Conservation (phyloP, 2,113 vertebrate species). For the Progne subis region DNA sequence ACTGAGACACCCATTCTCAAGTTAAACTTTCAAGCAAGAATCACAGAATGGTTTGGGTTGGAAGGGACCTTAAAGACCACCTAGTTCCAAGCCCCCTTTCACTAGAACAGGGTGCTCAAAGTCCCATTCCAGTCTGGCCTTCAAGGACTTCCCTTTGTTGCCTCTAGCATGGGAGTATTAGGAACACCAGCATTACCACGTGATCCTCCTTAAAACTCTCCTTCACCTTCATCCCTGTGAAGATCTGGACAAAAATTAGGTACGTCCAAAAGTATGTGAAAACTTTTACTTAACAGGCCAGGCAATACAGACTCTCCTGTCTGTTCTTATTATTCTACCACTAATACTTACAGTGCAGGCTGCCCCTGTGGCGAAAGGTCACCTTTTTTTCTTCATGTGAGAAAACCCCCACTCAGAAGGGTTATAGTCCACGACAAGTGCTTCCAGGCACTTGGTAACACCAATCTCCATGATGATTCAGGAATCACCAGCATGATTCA, state of each 20-base stretch:
- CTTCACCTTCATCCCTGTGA: not conserved
- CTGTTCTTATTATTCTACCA: not conserved
- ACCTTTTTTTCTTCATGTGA: fast-evolving
- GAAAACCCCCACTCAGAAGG: not conserved
- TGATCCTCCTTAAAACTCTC: not conserved
- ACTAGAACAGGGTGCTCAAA: not conserved
- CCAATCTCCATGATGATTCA: not conserved
- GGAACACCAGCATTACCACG: not conserved
- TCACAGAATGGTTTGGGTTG: not conserved
- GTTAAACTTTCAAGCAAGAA: not conserved
- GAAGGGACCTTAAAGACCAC: not conserved
- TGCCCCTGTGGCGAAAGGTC: not conserved
- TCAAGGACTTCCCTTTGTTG: not conserved
- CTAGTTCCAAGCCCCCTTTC: not conserved
- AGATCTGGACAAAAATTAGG: not conserved
- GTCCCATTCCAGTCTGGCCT: not conserved
- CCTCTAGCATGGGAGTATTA: not conserved
- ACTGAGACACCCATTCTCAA: not conserved
- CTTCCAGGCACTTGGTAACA: not conserved
- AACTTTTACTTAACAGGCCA: not conserved
- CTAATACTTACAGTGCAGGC: not conserved
- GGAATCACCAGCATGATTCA: not conserved
- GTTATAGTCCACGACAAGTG: not conserved
- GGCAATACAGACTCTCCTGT: not conserved
- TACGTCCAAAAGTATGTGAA: not conserved